Evolutionary conservation across 2,888 invertebrate species (phyloP).

Genomic region (Epicampocera succincta): DNA sequence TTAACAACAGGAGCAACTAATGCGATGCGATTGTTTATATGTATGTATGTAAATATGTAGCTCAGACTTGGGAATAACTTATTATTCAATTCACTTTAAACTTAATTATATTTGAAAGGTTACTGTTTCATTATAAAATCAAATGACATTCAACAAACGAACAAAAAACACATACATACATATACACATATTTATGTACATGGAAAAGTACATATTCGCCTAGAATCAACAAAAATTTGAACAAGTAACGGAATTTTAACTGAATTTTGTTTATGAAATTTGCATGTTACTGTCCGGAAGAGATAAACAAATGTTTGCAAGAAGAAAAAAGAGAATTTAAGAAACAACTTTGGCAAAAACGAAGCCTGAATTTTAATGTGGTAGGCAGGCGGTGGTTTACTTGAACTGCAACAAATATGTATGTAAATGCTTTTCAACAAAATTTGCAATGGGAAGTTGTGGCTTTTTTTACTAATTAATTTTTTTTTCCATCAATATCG

Average conservation of each 20-base stretch:
- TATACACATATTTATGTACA: too few species aligned
- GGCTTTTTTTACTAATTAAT: background rate
- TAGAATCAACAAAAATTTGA: background rate
- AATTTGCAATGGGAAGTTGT: background rate
- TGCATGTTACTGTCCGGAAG: slow-evolving; percentile 8
- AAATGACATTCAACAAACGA: slow-evolving; percentile 7
- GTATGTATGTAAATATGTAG: too few species aligned
- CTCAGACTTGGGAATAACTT: slow-evolving; percentile 46
- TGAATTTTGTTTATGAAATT: slow-evolving; percentile 11
- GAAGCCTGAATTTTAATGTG: slow-evolving; percentile 35
- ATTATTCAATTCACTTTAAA: slow-evolving; percentile 29
- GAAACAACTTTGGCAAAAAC: slow-evolving; percentile 18
- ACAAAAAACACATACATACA: too few species aligned
- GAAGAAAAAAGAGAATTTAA: background rate
- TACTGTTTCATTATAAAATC: background rate
- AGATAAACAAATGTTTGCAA: background rate
- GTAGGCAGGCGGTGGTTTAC: background rate
- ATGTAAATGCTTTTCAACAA: too few species aligned
- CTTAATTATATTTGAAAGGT: slow-evolving; percentile 16
- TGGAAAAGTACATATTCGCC: background rate
- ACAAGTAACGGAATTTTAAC: background rate
- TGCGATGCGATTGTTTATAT: slow-evolving; percentile 10
- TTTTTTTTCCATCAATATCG: background rate
- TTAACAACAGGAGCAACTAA: slow-evolving; percentile 21
- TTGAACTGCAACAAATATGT: too few species aligned